Evolutionary conservation across 2,888 invertebrate species (phyloP).

Genomic region (Drosophila neotestacea): DNA sequence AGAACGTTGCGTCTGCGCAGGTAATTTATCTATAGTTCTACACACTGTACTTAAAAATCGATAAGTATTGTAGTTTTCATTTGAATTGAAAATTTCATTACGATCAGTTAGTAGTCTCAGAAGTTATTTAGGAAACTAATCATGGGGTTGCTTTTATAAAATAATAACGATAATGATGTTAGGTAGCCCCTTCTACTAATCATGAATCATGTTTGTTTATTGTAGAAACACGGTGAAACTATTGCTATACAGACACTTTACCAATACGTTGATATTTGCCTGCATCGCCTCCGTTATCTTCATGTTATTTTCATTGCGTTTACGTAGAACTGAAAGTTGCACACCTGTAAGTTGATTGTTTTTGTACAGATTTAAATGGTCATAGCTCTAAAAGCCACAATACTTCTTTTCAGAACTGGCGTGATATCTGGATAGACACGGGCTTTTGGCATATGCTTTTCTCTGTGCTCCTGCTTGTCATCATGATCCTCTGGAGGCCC

Average conservation of each 20-base stretch:
- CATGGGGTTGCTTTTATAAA: too few relatives aligned
- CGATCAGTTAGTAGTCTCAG: too few relatives aligned
- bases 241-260: conserved; percentile 95
- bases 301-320: conserved; percentile 96
- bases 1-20: conserved; percentile 93
- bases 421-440: conserved; percentile 96
- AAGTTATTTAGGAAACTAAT: too few relatives aligned
- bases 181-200: background rate
- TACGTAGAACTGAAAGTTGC: conserved; percentile 91
- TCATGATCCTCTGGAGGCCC: conserved; percentile 98
- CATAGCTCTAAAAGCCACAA: too few relatives aligned
- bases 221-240: conserved; percentile 94
- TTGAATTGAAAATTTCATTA: too few relatives aligned
- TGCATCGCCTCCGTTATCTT: conserved; percentile 95
- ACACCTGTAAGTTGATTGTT: conserved; percentile 87
- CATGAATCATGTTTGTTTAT: background rate
- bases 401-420: conserved; percentile 89
- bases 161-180: too few relatives aligned
- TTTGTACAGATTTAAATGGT: background rate
- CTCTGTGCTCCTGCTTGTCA: conserved; percentile 93
- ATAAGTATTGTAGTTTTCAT: too few relatives aligned
- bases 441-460: conserved; percentile 98
- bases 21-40: conserved; percentile 79
- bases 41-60: too few relatives aligned
- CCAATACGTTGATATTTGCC: conserved; percentile 96